phyloP scores from a whole-genome alignment of 2,888 invertebrate species.

The Temnothorax unifasciatus region DNA sequence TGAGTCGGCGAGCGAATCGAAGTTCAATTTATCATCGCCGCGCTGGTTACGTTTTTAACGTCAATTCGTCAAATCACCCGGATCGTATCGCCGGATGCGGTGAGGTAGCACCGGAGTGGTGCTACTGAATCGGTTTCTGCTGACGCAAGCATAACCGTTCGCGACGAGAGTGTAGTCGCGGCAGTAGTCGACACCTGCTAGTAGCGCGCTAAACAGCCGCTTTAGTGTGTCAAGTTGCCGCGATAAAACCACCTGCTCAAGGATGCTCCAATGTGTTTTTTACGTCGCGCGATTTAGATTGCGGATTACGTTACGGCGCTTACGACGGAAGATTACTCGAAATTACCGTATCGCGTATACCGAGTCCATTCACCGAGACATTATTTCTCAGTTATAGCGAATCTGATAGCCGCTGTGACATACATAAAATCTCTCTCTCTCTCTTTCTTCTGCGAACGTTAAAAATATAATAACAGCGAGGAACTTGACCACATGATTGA shows the following conservation, averaged over 20 bases:
- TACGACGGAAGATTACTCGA: conserved; percentile 31
- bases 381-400: conserved; percentile 2
- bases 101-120: neutral
- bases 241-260: conserved; percentile 54
- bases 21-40: conserved; percentile 16
- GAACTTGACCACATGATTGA: neutral
- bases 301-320: conserved; percentile 44
- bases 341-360: conserved; percentile 22
- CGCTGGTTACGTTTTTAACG: conserved; percentile 25
- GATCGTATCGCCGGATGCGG: conserved; percentile 19
- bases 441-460: neutral
- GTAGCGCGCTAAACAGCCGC: conserved; percentile 28
- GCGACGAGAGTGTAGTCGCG: conserved; percentile 19
- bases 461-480: neutral
- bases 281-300: conserved; percentile 40
- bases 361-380: conserved; percentile 29
- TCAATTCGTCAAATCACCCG: conserved; percentile 25
- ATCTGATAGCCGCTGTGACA: conserved; percentile 16
- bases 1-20: conserved; percentile 1
- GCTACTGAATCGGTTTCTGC: conserved; percentile 51
- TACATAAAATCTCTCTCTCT: neutral
- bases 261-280: conserved; percentile 52
- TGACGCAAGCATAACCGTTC: conserved; percentile 46
- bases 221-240: conserved; percentile 55
- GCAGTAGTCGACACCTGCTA: conserved; percentile 42